phyloP scores from a whole-genome alignment of 2,113 vertebrate species.

The Pomatostomus ruficeps region DNA sequence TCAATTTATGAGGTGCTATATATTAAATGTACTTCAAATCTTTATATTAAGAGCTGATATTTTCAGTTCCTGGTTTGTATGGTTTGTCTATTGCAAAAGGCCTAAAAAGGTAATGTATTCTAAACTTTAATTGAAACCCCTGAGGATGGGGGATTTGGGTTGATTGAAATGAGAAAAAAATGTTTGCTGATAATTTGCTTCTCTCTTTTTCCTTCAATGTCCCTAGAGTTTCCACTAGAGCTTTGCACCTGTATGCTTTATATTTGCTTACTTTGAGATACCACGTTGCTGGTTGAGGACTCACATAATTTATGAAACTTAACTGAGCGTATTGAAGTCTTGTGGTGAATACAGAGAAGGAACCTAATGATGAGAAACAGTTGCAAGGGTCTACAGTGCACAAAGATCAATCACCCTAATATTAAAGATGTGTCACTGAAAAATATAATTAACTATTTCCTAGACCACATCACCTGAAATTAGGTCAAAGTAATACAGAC shows the following conservation, averaged over 20 bases:
- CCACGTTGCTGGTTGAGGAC: background rate
- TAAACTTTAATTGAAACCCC: background rate
- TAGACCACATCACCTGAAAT: constrained; percentile 29
- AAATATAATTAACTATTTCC: constrained; percentile 32
- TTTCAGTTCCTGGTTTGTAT: background rate
- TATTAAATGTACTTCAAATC: background rate
- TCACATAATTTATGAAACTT: background rate
- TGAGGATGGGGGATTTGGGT: rapidly evolving
- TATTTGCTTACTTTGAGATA: background rate
- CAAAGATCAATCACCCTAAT: background rate
- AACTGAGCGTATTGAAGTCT: background rate
- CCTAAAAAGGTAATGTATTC: background rate
- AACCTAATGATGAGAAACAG: background rate
- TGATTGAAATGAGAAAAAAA: background rate
- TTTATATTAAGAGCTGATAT: background rate
- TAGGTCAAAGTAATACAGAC: constrained; percentile 18
- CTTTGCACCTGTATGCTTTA: background rate
- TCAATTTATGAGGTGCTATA: background rate
- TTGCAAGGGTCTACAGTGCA: background rate
- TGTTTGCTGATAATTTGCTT: background rate
- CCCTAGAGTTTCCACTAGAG: background rate
- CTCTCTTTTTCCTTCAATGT: background rate
- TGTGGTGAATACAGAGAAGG: background rate
- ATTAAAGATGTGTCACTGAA: background rate
- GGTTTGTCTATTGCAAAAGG: background rate